phyloP scores from a whole-genome alignment of 1,140 invertebrate species.

The Drosophila tani region DNA sequence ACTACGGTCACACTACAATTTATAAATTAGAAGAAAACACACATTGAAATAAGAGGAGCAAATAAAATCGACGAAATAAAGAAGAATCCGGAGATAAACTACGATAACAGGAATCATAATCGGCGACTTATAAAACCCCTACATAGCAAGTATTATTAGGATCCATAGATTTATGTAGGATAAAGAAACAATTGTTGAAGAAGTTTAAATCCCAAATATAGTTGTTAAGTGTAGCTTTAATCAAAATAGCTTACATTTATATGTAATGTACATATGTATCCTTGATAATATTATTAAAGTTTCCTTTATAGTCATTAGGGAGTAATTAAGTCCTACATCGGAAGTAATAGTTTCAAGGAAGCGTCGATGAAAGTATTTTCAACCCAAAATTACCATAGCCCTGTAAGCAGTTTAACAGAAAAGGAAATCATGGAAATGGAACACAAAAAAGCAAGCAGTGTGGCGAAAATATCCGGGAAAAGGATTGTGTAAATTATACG shows the following conservation, averaged over 20 bases:
- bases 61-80: no score
- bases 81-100: no score
- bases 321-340: constrained; percentile 1
- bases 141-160: neutral
- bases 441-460: neutral
- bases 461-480: constrained; percentile 8
- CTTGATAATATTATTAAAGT: neutral
- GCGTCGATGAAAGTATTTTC: constrained; percentile 22
- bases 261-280: no score
- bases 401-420: neutral
- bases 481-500: constrained; percentile 24
- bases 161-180: neutral
- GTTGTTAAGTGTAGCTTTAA: no score
- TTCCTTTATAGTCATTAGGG: neutral
- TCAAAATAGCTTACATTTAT: no score
- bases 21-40: no score
- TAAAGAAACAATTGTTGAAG: neutral
- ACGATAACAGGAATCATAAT: no score
- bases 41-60: no score
- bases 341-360: constrained; percentile 36
- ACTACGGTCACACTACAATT: no score
- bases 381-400: constrained; percentile 39
- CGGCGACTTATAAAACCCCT: neutral
- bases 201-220: neutral
- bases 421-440: neutral